Evolutionary conservation across 1,140 invertebrate genomes (phyloP).

Genomic region (Helicoverpa armigera): DNA sequence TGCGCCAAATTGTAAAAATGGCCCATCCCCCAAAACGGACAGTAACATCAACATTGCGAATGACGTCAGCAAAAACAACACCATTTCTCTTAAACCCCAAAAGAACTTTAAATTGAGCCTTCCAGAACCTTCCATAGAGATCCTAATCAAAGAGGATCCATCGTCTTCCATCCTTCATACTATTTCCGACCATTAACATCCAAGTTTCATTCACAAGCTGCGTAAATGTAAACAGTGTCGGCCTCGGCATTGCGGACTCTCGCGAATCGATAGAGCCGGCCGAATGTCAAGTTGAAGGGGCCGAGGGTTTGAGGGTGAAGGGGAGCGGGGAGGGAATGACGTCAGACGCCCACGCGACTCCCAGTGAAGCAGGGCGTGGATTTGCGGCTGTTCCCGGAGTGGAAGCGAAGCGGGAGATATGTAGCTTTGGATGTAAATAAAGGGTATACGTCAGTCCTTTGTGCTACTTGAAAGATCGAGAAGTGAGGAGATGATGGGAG

Average conservation of each 20-base stretch:
- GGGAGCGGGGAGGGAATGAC: conserved; percentile 59
- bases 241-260: conserved; percentile 58
- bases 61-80: too few relatives aligned
- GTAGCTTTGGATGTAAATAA: not conserved
- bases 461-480: too few relatives aligned
- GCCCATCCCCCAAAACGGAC: too few relatives aligned
- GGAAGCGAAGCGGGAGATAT: conserved; percentile 1
- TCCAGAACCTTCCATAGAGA: not conserved
- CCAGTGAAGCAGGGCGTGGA: conserved; percentile 44
- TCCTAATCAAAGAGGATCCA: not conserved
- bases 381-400: not conserved
- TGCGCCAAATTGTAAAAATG: too few relatives aligned
- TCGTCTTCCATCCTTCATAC: not conserved
- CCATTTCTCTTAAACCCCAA: too few relatives aligned
- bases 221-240: conserved; percentile 64
- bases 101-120: not conserved
- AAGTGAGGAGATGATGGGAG: too few relatives aligned
- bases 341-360: conserved; percentile 71
- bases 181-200: not conserved
- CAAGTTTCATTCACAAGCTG: conserved; percentile 63
- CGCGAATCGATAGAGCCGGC: conserved; percentile 67
- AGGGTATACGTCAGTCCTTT: not conserved
- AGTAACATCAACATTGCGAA: too few relatives aligned
- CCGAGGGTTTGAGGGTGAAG: not conserved
- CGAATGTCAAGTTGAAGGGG: conserved; percentile 76